Evolutionary conservation across 2,888 invertebrate species (phyloP).

Genomic region (Eupelmus urozonus): DNA sequence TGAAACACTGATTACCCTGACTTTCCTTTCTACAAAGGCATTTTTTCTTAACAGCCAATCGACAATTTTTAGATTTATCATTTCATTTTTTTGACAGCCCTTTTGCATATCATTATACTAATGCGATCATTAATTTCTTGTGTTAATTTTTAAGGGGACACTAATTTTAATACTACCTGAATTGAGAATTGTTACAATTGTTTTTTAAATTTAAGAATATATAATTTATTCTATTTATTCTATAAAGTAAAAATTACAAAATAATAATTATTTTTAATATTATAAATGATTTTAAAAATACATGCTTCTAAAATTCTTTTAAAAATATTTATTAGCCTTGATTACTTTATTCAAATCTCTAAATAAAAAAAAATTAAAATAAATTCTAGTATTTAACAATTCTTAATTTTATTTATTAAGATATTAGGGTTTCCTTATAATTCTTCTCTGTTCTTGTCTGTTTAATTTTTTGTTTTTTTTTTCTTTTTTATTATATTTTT

Average conservation of each 20-base stretch:
- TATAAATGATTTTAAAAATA: not conserved
- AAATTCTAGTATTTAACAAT: too few species aligned
- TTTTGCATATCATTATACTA: constrained; percentile 53
- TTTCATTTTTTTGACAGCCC: constrained; percentile 49
- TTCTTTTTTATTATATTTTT: constrained; percentile 35
- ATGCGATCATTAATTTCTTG: constrained; percentile 44
- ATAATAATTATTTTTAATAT: not conserved
- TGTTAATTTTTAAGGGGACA: constrained; percentile 31
- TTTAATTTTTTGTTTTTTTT: constrained; percentile 33
- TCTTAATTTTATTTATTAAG: constrained; percentile 25
- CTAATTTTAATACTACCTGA: constrained; percentile 28
- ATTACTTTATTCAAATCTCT: not conserved
- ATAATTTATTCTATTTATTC: not conserved
- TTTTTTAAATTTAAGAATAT: not conserved
- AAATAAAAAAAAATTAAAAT: not conserved
- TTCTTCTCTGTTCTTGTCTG: constrained; percentile 22
- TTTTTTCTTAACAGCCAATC: constrained; percentile 43
- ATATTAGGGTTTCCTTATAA: constrained; percentile 36
- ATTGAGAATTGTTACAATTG: not conserved
- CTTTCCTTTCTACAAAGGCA: constrained; percentile 52
- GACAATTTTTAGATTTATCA: constrained; percentile 36
- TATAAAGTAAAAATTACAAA: too few species aligned
- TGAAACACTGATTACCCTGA: constrained; percentile 54
- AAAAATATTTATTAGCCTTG: not conserved
- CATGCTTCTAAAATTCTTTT: not conserved